A percentile compares a stretch with the other conserved stretches of the same genome.
phyloP scores from a whole-genome alignment of 2,888 invertebrate genomes.

The Timandra comae region DNA sequence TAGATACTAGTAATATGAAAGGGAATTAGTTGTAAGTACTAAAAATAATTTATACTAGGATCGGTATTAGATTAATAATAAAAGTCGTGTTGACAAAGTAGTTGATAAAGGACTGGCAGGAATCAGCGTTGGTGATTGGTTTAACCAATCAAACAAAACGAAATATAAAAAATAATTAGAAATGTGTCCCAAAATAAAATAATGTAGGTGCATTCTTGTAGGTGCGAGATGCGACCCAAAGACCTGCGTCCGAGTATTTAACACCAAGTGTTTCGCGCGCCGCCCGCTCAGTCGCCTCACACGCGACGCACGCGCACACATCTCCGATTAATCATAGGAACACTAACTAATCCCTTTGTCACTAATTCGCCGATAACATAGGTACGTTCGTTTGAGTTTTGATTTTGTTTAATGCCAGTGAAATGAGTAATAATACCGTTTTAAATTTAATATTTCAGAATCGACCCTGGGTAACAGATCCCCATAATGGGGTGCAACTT shows the following conservation, averaged over 20 bases:
- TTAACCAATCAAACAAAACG: too few species aligned
- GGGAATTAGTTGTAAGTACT: too few species aligned
- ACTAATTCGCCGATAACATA: conserved; percentile 17
- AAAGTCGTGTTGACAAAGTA: too few species aligned
- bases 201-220: conserved; percentile 44
- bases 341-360: conserved; percentile 23
- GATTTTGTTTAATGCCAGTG: neutral
- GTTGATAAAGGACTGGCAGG: too few species aligned
- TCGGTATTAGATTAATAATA: too few species aligned
- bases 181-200: conserved; percentile 35
- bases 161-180: conserved; percentile 1
- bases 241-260: conserved; percentile 66
- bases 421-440: too few species aligned
- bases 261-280: conserved; percentile 58
- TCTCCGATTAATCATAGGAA: conserved; percentile 23
- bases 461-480: conserved; percentile 30
- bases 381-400: too few species aligned
- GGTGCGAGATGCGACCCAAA: conserved; percentile 53
- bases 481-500: conserved; percentile 62
- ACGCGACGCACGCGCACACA: conserved; percentile 50
- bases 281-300: conserved; percentile 58
- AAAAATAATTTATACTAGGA: too few species aligned
- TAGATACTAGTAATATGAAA: too few species aligned
- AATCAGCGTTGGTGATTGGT: too few species aligned
- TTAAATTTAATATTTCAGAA: too few species aligned